Conservation (phyloP, 2,888 invertebrate species). For the Allolobophora icterica region DNA sequence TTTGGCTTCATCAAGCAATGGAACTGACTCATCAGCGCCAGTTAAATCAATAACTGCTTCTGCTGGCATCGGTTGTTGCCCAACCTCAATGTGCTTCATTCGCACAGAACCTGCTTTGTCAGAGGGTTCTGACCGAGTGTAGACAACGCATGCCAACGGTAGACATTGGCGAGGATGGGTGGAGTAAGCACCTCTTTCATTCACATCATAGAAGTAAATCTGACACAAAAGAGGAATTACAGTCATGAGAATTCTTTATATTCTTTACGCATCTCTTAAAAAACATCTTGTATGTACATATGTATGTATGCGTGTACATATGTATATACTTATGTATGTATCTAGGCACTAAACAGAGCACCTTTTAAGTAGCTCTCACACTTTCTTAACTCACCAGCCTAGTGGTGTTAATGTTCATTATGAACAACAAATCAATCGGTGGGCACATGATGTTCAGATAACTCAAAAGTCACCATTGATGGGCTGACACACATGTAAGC, state of each 20-base stretch:
- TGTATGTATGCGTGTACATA: no score
- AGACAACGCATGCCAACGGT: neutral
- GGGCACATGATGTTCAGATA: no score
- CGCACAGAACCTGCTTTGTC: neutral
- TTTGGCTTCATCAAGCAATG: neutral
- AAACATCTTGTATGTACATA: neutral
- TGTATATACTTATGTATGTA: no score
- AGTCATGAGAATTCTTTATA: neutral
- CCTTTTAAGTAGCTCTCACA: no score
- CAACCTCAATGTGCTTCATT: neutral
- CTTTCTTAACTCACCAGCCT: no score
- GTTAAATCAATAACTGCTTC: neutral
- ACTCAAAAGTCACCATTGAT: no score
- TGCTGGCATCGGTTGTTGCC: neutral
- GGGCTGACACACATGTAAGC: no score
- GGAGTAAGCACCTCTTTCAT: neutral
- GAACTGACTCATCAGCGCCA: neutral
- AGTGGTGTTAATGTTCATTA: no score
- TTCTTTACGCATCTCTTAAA: neutral
- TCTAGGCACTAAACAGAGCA: no score
- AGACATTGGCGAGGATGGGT: constrained; percentile 2
- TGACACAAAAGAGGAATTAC: neutral
- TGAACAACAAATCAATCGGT: no score
- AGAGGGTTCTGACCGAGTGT: neutral
- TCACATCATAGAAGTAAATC: constrained; percentile 10